Evolutionary conservation across 2,113 vertebrate genomes (phyloP).

Genomic region (Marmota monax): DNA sequence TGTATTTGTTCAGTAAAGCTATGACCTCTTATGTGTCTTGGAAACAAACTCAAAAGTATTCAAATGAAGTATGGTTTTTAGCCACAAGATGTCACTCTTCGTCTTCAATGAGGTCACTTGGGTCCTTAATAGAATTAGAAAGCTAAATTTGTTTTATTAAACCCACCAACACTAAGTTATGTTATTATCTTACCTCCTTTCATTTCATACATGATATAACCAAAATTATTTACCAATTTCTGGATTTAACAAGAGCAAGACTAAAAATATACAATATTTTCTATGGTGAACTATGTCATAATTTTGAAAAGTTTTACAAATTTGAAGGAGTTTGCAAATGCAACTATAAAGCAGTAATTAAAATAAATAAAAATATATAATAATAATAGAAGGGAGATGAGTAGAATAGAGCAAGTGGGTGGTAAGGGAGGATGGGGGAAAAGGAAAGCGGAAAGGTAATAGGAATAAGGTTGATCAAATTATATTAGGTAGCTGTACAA

Average conservation of each 20-base stretch:
- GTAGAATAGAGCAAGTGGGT: no score
- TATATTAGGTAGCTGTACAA: no score
- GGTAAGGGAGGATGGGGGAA: no score
- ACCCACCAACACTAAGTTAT: background rate
- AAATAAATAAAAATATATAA: no score
- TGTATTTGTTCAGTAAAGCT: background rate
- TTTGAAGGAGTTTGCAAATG: no score
- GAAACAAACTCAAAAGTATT: constrained; percentile 5
- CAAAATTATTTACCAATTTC: background rate
- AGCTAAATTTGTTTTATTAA: background rate
- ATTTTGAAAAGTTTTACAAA: background rate
- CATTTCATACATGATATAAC: background rate
- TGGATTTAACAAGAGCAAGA: background rate
- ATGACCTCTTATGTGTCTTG: background rate
- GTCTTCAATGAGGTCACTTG: background rate
- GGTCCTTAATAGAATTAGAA: background rate
- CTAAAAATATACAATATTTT: background rate
- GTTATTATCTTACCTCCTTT: background rate
- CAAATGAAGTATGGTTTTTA: background rate
- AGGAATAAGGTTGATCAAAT: no score
- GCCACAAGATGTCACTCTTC: constrained; percentile 84
- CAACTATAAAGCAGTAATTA: no score
- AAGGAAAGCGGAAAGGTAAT: no score
- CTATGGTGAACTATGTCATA: background rate
- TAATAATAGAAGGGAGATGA: no score